Evolutionary conservation across 2,113 vertebrate genomes (phyloP), one percentile per base, ranked within the genome.

Genomic region (Rhinolophus sinicus): DNA sequence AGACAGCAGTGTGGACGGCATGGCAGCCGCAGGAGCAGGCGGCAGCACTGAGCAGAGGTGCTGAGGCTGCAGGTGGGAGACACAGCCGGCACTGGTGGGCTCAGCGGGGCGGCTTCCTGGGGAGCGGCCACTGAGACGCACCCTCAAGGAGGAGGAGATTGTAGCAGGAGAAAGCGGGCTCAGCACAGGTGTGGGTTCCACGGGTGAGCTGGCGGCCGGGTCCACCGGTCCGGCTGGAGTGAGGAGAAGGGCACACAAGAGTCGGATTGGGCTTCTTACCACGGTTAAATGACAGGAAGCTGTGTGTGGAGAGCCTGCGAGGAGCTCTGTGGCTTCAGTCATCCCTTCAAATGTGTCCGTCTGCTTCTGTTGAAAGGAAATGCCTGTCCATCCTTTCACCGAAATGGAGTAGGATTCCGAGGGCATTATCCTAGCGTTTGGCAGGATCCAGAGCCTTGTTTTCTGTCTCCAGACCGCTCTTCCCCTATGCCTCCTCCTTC

Each of bases 231-330:
- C 64, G 22, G 33, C 70, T 85, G 33, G 64, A n/a, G 56, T 10
- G 8, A 44, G 64, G 30, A 33, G 33, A 24, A 1, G 65, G 81
- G 44, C 26, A 2, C n/a, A 8, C 3, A 4, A 5, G 8, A 9
- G 19, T 33, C 0, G n/a, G 11, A 0, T 40, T 24, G 62, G 35
- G 65, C 38, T 54, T 35, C 38, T 28, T 5, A 14, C 5, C 2
- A 8, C 1, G 44, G 5, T n/a, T 14, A 3, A 5, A 35, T 14
- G 5, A 16, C 1, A 0, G 35, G 30, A 35, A 8, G 0, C 6
- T 12, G 0, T 1, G 2, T 28, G 67, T 50, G 47, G 47, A 50
- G 47, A 50, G 44, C 78, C 60, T 15, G 5, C 0, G 65, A 9
- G 60, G 19, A 28, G 28, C 60, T 24, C 35, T 67, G 54, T 30